phyloP scores from a whole-genome alignment of 2,888 invertebrate genomes.

The Aproaerema taeniolella region DNA sequence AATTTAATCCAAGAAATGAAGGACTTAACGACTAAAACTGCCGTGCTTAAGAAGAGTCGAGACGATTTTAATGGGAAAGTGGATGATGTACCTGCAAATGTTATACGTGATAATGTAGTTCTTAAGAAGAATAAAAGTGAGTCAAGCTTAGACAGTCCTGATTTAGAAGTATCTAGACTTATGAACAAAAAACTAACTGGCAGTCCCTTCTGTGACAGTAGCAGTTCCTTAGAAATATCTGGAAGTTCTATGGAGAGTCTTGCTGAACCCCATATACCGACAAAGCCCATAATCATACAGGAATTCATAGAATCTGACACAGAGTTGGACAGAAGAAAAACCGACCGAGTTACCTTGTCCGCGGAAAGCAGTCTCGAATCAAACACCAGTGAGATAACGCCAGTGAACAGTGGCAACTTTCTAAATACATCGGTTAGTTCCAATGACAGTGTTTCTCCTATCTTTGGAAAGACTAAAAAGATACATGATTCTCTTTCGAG shows the following conservation, averaged over 20 bases:
- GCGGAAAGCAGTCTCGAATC: conserved; percentile 65
- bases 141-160: conserved; percentile 72
- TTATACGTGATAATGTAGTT: conserved; percentile 50
- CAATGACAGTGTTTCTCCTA: conserved; percentile 68
- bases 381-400: conserved; percentile 54
- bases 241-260: conserved; percentile 71
- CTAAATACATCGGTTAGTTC: conserved; percentile 66
- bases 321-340: conserved; percentile 55
- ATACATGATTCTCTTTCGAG: conserved; percentile 68
- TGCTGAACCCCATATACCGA: conserved; percentile 22
- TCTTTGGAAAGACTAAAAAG: conserved; percentile 58
- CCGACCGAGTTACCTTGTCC: conserved; percentile 38
- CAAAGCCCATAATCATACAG: conserved; percentile 38
- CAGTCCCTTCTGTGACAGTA: conserved; percentile 65
- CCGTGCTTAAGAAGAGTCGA: conserved; percentile 18
- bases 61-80: conserved; percentile 28
- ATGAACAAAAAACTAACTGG: conserved; percentile 56
- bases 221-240: conserved; percentile 66
- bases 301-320: conserved; percentile 32
- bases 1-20: conserved; percentile 60
- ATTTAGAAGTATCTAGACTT: conserved; percentile 67
- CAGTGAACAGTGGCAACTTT: conserved; percentile 47
- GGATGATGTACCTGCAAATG: conserved; percentile 52
- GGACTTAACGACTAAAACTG: conserved; percentile 42
- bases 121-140: conserved; percentile 73